Percentiles rank a stretch among this genome's conserved stretches.
Evolutionary conservation across 2,888 invertebrate species (phyloP).

Genomic region (Heliconius ethilla): DNA sequence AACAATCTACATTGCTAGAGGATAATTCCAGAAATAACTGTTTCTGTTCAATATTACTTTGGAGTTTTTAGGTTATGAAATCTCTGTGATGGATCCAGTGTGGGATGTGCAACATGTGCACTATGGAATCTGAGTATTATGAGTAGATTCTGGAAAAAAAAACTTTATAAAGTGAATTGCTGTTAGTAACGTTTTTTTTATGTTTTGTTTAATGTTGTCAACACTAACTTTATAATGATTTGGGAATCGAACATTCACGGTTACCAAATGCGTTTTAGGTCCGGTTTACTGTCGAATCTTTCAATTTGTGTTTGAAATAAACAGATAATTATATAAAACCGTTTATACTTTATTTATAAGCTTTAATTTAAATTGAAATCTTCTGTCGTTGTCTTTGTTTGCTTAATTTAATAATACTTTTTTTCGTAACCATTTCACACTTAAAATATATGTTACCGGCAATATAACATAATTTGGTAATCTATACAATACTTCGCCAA

Average conservation of each 20-base stretch:
- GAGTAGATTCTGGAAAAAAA: conserved; percentile 68
- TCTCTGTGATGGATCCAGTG: conserved; percentile 79
- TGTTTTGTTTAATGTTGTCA: conserved; percentile 79
- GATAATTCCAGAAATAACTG: conserved; percentile 62
- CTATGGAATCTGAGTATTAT: conserved; percentile 78
- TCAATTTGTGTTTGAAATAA: conserved; percentile 81
- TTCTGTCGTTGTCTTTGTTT: background rate
- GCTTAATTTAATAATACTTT: background rate
- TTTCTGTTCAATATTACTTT: conserved; percentile 73
- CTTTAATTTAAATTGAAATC: background rate
- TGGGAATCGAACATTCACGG: conserved; percentile 68
- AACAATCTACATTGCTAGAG: conserved; percentile 73
- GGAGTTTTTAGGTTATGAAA: conserved; percentile 69
- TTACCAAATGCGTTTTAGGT: conserved; percentile 72
- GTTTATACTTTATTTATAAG: conserved; percentile 40
- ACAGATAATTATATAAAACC: conserved; percentile 66
- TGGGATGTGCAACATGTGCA: conserved; percentile 69
- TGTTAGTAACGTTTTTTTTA: conserved; percentile 73
- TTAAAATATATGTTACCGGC: no score
- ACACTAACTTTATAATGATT: conserved; percentile 76
- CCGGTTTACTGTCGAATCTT: conserved; percentile 76
- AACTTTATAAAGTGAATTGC: conserved; percentile 67
- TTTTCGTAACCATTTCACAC: background rate
- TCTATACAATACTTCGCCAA: no score
- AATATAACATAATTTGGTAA: no score